Evolutionary conservation across 2,888 invertebrate genomes (phyloP), one percentile per base, ranked within the genome.

Genomic region (Hipparchia sbordonii): DNA sequence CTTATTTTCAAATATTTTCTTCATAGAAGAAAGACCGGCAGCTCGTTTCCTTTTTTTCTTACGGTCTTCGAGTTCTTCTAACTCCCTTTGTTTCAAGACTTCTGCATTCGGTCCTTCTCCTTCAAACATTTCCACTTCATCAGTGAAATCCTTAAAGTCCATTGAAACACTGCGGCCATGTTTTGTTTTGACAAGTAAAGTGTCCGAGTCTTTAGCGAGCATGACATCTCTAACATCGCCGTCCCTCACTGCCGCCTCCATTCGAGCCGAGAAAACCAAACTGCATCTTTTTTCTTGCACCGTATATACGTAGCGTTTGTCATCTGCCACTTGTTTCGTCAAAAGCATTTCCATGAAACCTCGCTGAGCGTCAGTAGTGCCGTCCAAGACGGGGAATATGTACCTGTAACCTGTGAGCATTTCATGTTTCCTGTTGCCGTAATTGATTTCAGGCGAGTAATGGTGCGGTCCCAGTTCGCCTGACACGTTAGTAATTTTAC

Each of bases 201-300:
- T 96, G 84, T 97, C 97, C 70, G 96, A 95, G 83, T 96, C 96
- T 81, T 96, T 96, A 4, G 97, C 96, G 23, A 97, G 90, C 95
- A 97, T 95, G 2, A 97, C 96, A 82, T 97, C 97, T 73, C 95
- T 94, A 52, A 97, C 96, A 79, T 97, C 97, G 70, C 97, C 97
- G 80, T 96, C 96, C 39, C 96, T 93, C 67, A 97, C 96, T 4
- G 97, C 97, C 10, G 96, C 95, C 86, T 97, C 97, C 83, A 97
- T 94, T 74, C 95, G 95, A 56, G 96, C 96, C 5, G 96, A 95
- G 79, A 97, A 95, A 61, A 97, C 96, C 78, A 97, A 94, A 81
- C 96, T 96, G 84, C 96, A 97, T 84, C 95, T 95, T 81, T 96
- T 95, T 80, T 97, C 97, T 80, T 96, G 95, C 54, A 97, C 96